Evolutionary conservation across 2,113 vertebrate species (phyloP).

Genomic region (Lepus europaeus): DNA sequence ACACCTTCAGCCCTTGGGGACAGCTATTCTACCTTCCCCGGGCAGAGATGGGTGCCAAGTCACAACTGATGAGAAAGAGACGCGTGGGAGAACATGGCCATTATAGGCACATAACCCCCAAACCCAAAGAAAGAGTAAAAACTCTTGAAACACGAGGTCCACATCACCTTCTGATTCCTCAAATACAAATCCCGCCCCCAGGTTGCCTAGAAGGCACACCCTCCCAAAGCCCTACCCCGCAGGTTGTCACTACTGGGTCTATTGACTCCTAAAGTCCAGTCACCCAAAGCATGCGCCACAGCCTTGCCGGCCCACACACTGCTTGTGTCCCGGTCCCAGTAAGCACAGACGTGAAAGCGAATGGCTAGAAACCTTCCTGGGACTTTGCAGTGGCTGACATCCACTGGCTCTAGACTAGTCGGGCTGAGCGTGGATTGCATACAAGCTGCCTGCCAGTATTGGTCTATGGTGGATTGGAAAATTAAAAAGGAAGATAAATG

Average conservation of each 20-base stretch:
- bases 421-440: not conserved
- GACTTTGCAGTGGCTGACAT: not conserved
- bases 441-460: not conserved
- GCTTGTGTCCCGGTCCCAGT: not conserved
- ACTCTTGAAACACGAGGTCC: not conserved
- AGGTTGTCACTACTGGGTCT: not conserved
- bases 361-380: not conserved
- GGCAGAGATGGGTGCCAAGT: accelerated
- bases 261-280: not conserved
- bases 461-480: not conserved
- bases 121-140: not conserved
- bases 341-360: slow-evolving; percentile 4
- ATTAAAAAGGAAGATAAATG: not conserved
- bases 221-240: not conserved
- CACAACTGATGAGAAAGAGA: not conserved
- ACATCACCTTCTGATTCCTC: not conserved
- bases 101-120: not conserved
- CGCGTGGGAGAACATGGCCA: not conserved
- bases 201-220: not conserved
- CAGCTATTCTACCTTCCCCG: not conserved
- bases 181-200: not conserved
- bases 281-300: not conserved
- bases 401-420: not conserved
- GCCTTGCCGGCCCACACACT: not conserved
- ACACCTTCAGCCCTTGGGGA: not conserved